Evolutionary conservation across 1,140 invertebrate genomes (phyloP).

Genomic region (Micrasema longulum): DNA sequence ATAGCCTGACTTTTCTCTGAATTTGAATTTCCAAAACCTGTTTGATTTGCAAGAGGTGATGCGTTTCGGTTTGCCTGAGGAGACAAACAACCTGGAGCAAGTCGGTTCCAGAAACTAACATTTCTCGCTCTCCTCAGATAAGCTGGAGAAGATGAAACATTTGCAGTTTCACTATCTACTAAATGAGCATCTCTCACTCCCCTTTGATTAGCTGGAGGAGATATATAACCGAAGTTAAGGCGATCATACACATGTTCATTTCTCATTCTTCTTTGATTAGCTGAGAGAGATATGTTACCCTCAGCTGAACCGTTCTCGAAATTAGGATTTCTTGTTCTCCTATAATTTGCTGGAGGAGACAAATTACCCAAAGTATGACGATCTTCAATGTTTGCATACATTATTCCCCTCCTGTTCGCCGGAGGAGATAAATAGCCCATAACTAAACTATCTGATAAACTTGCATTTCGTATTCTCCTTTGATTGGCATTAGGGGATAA

Average conservation of each 20-base stretch:
- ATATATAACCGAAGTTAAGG: too few species aligned
- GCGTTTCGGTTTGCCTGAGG: background rate
- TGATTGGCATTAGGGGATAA: background rate
- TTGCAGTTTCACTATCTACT: too few species aligned
- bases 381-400: background rate
- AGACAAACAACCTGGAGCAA: too few species aligned
- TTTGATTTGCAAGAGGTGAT: constrained; percentile 16
- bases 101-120: background rate
- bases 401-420: background rate
- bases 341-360: constrained; percentile 16
- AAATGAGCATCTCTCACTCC: background rate
- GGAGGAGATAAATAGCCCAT: background rate
- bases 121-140: background rate
- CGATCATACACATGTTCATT: too few species aligned
- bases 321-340: background rate
- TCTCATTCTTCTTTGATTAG: background rate
- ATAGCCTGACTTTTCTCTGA: too few species aligned
- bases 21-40: too few species aligned
- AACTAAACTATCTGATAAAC: background rate
- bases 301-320: background rate
- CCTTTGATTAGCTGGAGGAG: background rate
- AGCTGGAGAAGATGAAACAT: background rate
- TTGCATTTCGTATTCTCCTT: background rate
- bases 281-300: background rate
- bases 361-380: background rate